Evolutionary conservation across 2,888 invertebrate species (phyloP), one percentile per base, ranked within the genome.

Genomic region (Bursaphelenchus okinawaensis): DNA sequence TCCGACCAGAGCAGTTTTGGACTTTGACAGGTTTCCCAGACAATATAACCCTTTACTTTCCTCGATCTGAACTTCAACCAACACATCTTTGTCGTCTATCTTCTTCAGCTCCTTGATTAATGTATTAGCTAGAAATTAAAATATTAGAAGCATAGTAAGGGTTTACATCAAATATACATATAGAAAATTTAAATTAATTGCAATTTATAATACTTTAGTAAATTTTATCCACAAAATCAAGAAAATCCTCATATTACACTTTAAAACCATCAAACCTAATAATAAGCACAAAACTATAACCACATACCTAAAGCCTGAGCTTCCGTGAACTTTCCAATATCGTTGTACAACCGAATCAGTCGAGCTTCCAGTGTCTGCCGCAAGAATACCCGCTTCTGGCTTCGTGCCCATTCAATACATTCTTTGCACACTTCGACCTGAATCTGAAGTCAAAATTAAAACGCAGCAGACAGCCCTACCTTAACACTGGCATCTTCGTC

Each of bases 1-100:
- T 51, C 95, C 94, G 16, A 96, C 96, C 55, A 98, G 86, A 0
- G 96, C 94, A 56, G 95, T 95, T 74, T 80, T 74, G 12, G 93
- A 92, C 83, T 94, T 94, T 4, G 93, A 92, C 83, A 95, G 87
- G 86, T 95, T 96, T 83, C 92, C 90, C 70, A 98, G 87, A 62
- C 93, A 93, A 87, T 95, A 94, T 85, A 92, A 96, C 63, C 94
- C 93, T 87, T 96, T 95, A 84, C 94, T 94, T 85, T 98, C 96
- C 78, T 96, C 86, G 74, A 98, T 87, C 80, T 95, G 92, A 16
- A 98, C 95, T 86, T 98, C 96, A 0, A 98, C 95, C 73, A 98
- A 86, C 68, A 98, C 86, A 84, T 95, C 94, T 86, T 98, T 98
- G 84, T 96, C 96, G 85, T 96, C 96, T 83, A 98, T 27, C 84